Evolutionary conservation across 2,888 invertebrate species (phyloP).

Genomic region (Oscheius sp.): DNA sequence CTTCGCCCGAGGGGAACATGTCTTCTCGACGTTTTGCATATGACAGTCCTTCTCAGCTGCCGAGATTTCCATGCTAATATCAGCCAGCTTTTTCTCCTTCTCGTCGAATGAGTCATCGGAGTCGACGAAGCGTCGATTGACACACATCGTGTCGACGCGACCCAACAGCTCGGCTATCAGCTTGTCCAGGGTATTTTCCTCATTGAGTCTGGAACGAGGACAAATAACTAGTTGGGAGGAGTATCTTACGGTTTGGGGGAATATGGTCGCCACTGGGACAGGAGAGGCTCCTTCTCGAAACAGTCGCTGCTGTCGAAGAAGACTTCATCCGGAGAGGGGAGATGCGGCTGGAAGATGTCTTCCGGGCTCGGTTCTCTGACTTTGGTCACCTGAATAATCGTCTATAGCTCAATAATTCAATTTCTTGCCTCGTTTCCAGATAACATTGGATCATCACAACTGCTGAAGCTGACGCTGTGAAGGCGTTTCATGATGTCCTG

Average conservation of each 20-base stretch:
- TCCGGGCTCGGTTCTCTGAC: not conserved
- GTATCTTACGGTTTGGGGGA: not conserved
- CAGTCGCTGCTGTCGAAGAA: conserved; percentile 24
- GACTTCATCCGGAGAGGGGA: conserved; percentile 19
- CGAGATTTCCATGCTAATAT: conserved; percentile 4
- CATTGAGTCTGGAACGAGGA: not conserved
- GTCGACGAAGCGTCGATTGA: not conserved
- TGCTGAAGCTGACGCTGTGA: conserved; percentile 13
- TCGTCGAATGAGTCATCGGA: not conserved
- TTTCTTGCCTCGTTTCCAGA: too few species aligned
- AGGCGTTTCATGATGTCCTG: conserved; percentile 23
- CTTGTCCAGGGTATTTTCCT: conserved; percentile 3
- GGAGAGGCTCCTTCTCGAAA: conserved; percentile 23
- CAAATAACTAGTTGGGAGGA: too few species aligned
- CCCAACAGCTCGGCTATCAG: conserved; percentile 13
- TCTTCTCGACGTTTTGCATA: conserved; percentile 4
- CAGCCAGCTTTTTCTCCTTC: conserved; percentile 7
- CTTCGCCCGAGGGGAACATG: not conserved
- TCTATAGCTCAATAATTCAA: too few species aligned
- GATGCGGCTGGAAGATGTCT: conserved; percentile 29
- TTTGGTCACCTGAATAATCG: too few species aligned
- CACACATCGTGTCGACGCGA: conserved; percentile 12
- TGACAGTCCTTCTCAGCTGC: conserved; percentile 3
- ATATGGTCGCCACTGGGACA: not conserved
- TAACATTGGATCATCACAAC: not conserved